Conservation (phyloP, 35 echinoderm and acorn worm species). For the Ophiothrix spiculata region DNA sequence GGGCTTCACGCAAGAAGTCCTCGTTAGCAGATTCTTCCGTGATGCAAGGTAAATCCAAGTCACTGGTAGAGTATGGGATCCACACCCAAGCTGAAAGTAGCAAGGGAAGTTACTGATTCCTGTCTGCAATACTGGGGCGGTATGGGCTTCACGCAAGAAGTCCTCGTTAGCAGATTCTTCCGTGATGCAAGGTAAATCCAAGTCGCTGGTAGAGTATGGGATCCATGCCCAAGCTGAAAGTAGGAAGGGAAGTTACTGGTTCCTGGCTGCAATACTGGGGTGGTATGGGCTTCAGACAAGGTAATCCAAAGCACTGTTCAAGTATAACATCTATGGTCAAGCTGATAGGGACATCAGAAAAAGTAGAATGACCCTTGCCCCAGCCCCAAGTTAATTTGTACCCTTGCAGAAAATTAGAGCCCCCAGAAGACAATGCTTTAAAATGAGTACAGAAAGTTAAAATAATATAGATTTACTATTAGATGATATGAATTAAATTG, state of each 20-base stretch:
- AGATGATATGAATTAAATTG: no score
- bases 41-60: slow-evolving; percentile 89
- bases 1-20: slow-evolving; percentile 77
- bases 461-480: no score
- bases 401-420: no score
- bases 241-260: slow-evolving; percentile 79
- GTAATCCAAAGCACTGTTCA: no score
- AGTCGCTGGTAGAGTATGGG: no score
- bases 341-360: no score
- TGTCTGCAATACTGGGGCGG: slow-evolving; percentile 97
- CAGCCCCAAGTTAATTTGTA: no score
- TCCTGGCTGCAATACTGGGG: slow-evolving; percentile 93
- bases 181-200: slow-evolving; percentile 82
- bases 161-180: slow-evolving; percentile 74
- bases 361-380: no score
- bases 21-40: slow-evolving; percentile 74
- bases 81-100: slow-evolving; percentile 88
- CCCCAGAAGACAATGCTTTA: no score
- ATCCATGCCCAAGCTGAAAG: slow-evolving; percentile 95
- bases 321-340: no score
- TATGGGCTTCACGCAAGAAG: slow-evolving; percentile 86
- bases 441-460: no score
- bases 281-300: slow-evolving; percentile 88
- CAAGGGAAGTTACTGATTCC: slow-evolving; percentile 69
- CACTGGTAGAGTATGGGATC: no score